Conservation (phyloP, 64 coral and sea anemone genomes). For the Stichodactyla helianthus region DNA sequence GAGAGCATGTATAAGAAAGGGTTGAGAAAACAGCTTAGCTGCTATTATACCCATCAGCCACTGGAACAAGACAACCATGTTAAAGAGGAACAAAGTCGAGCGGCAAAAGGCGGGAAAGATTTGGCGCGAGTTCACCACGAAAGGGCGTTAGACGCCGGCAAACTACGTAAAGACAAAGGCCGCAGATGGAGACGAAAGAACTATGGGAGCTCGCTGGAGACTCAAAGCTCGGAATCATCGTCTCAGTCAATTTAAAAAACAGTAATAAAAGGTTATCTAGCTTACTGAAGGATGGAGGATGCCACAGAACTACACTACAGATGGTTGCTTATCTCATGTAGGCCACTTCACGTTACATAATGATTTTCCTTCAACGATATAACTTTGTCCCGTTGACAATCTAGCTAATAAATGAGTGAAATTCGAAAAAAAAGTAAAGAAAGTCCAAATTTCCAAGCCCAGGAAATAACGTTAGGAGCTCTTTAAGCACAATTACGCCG, state of each 20-base stretch:
- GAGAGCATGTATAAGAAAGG: constrained; percentile 33
- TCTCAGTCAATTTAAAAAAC: constrained; percentile 13
- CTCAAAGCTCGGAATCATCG: constrained; percentile 8
- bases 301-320: neutral
- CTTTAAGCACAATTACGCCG: neutral
- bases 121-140: constrained; percentile 52
- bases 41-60: neutral
- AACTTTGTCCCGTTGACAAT: neutral
- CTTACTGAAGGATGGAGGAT: neutral
- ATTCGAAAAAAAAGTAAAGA: neutral
- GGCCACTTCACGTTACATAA: constrained; percentile 1
- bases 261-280: neutral
- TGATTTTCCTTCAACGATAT: neutral
- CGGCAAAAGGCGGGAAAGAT: constrained; percentile 43
- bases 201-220: constrained; percentile 2
- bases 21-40: neutral
- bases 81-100: neutral
- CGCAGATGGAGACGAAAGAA: constrained; percentile 50
- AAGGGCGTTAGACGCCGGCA: constrained; percentile 53
- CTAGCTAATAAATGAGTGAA: neutral
- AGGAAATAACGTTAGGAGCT: neutral
- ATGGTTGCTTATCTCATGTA: neutral
- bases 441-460: neutral
- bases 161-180: constrained; percentile 50
- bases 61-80: neutral